These are phyloP conservation scores for Catocala nupta DNA, from an alignment of 2,888 invertebrate genomes.

Conservation along the genomic window DNA sequence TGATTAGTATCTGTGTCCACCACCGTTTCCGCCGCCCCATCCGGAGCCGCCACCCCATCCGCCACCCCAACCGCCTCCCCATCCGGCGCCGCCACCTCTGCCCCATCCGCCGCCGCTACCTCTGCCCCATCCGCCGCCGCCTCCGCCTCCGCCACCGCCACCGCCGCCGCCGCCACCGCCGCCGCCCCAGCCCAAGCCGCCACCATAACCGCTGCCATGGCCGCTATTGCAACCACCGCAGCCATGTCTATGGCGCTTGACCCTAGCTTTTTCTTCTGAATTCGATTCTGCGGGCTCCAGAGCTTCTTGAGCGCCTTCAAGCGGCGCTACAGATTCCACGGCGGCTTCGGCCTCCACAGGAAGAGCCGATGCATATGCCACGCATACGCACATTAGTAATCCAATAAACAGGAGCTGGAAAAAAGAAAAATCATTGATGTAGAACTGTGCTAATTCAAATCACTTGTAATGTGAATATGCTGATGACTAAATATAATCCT, in stretches of 20 bases:
- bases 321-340: slow-evolving; percentile 2
- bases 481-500: too few species aligned
- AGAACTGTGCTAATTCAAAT: not conserved
- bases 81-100: slow-evolving; percentile 12
- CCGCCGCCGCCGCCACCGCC: slow-evolving; percentile 20
- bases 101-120: slow-evolving; percentile 11
- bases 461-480: too few species aligned
- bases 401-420: slow-evolving; percentile 62
- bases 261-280: too few species aligned
- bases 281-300: slow-evolving; percentile 27
- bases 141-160: slow-evolving; percentile 18
- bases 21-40: not conserved
- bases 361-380: slow-evolving; percentile 63
- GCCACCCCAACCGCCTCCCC: slow-evolving; percentile 30
- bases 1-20: too few species aligned
- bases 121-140: slow-evolving; percentile 35
- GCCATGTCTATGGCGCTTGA: not conserved
- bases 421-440: slow-evolving; percentile 11
- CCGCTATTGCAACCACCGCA: slow-evolving; percentile 22
- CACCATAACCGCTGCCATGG: slow-evolving; percentile 31
- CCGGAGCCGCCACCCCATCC: slow-evolving; percentile 40
- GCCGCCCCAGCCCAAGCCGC: slow-evolving; percentile 35
- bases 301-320: slow-evolving; percentile 29
- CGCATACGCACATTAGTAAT: slow-evolving; percentile 62
- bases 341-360: slow-evolving; percentile 56